Conservation (phyloP, 2,113 vertebrate species). For the Sebastes schlegelii region DNA sequence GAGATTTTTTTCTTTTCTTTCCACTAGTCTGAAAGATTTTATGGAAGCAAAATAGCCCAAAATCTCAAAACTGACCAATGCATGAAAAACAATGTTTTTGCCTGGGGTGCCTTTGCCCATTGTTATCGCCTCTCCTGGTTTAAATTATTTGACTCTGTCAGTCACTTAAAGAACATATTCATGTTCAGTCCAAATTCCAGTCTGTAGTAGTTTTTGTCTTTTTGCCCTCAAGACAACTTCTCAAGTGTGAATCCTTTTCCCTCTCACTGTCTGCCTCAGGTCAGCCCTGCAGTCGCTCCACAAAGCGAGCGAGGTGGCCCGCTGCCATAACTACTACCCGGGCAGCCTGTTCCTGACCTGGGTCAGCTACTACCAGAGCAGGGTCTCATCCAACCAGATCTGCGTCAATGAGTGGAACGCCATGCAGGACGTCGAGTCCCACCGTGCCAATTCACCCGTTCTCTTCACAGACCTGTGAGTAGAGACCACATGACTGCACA, state of each 20-base stretch:
- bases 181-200: neutral
- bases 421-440: slow-evolving; percentile 97
- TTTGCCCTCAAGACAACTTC: neutral
- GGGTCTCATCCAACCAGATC: slow-evolving; percentile 92
- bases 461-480: slow-evolving; percentile 98
- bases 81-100: too few species aligned
- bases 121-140: neutral
- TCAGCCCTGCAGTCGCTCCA: slow-evolving; percentile 97
- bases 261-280: slow-evolving; percentile 79
- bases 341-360: slow-evolving; percentile 98
- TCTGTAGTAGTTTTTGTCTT: neutral
- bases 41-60: too few species aligned
- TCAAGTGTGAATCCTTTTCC: slow-evolving; percentile 2
- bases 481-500: neutral
- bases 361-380: slow-evolving; percentile 99
- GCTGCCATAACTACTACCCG: slow-evolving; percentile 96
- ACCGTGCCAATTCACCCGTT: slow-evolving; percentile 93
- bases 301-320: slow-evolving; percentile 96
- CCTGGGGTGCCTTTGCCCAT: neutral
- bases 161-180: neutral
- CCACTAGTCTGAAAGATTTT: too few species aligned
- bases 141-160: neutral
- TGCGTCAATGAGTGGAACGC: slow-evolving; percentile 99
- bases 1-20: too few species aligned
- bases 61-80: too few species aligned